Percentiles rank a stretch among this genome's conserved stretches.
Evolutionary conservation across 2,888 invertebrate species (phyloP).

Genomic region (Chloroclystis v-ata): DNA sequence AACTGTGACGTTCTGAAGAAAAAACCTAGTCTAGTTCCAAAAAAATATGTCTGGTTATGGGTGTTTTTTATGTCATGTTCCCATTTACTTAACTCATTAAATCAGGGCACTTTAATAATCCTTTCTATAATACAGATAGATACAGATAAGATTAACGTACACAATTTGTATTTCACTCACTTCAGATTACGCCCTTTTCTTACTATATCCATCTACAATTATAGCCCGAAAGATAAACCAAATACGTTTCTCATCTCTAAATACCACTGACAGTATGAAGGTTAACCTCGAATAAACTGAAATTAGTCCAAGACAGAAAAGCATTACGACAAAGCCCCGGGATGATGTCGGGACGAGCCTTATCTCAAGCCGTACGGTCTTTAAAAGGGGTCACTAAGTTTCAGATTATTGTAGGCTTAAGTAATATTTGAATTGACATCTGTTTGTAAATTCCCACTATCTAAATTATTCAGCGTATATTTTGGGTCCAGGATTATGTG

Average conservation of each 20-base stretch:
- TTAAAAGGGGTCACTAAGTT: slow-evolving; percentile 24
- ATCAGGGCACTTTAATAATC: too few relatives aligned
- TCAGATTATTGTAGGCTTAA: slow-evolving; percentile 25
- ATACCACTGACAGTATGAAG: slow-evolving; percentile 34
- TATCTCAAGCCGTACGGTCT: slow-evolving; percentile 24
- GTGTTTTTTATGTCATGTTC: too few relatives aligned
- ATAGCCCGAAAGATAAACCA: background rate
- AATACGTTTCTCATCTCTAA: slow-evolving; percentile 11
- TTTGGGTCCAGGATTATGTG: slow-evolving; percentile 4
- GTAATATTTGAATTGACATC: slow-evolving; percentile 1
- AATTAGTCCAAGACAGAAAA: slow-evolving; percentile 27
- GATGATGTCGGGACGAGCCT: slow-evolving; percentile 26
- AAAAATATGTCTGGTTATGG: too few relatives aligned
- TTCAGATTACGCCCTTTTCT: too few relatives aligned
- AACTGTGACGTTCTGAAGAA: too few relatives aligned
- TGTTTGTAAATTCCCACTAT: background rate
- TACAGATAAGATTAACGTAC: too few relatives aligned
- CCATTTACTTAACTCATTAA: too few relatives aligned
- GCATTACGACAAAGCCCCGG: slow-evolving; percentile 23
- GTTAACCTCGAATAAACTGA: slow-evolving; percentile 26
- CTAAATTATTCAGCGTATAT: background rate
- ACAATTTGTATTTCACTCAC: background rate
- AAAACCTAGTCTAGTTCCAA: too few relatives aligned
- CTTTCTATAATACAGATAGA: too few relatives aligned
- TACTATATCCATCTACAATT: too few relatives aligned